Base-by-base conservation (phyloP, 1,140 invertebrate species). In the Cydia strobilella region DNA sequence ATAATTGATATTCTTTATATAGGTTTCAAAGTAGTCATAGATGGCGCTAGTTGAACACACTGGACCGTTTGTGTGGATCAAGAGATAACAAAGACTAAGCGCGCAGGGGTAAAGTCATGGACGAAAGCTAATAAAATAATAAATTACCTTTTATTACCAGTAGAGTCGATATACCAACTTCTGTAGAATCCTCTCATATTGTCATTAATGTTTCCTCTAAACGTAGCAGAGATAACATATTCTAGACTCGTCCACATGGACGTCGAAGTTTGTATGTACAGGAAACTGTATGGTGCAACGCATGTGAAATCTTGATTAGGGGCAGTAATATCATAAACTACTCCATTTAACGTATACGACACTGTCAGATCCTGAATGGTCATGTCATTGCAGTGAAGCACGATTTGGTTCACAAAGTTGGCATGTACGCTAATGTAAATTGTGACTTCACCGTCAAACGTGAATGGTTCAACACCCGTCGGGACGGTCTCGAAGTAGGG, bases 321-420 rank as follows among this genome's bases (percentile, higher is more conserved):
- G 12, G 82, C 72, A 54, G 77, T 9, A 48, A 82, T 79, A 15
- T 74, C 74, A 15, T 73, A 75, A 39, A 48, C 72, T 7, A 1
- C 1, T 42, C 7, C 72, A 27, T 9, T 25, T n/a, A n/a, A n/a
- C 63, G 25, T 77, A 48, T 73, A 79, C 9, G 73, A 73, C 15
- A 86, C 79, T 13, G 76, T 77, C 9, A 89, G 73, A 6, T 51
- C 69, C 5, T 78, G 71, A 9, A 95, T 94, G 0, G 87, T 92
- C 3, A 97, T 78, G 72, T 94, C 93, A 76, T 94, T 94, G 1
- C 94, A 93, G 79, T 97, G 96, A 9, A 97, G 82, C 0, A 94
- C 94, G 23, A 97, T 86, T 74, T 85, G 65, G 10, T 18, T 83
- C 0, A 94, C 79, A 76, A 90, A 88, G 62, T 69, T 45, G 31